phyloP scores from a whole-genome alignment of 2,797 vertebrate species.

The Aselliscus stoliczkanus region DNA sequence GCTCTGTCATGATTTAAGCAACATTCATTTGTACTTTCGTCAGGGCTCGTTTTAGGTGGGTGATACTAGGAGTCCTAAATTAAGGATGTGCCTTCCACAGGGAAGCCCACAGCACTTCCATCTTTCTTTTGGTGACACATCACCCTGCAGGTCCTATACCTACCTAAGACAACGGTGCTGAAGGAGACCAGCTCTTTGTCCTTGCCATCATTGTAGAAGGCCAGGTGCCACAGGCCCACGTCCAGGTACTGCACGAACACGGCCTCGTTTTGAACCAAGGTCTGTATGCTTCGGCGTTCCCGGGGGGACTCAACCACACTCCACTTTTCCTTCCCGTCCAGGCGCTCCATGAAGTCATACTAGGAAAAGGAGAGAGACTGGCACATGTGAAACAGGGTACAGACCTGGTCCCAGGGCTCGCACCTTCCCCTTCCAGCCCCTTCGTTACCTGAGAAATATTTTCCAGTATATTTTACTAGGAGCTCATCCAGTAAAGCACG shows the following conservation, averaged over 20 bases:
- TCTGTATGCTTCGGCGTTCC: conserved; percentile 95
- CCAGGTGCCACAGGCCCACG: conserved; percentile 95
- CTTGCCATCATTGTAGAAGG: conserved; percentile 97
- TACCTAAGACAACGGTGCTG: conserved; percentile 94
- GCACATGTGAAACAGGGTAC: neutral
- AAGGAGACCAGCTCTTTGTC: conserved; percentile 96
- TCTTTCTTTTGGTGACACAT: accelerated
- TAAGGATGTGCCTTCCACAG: neutral
- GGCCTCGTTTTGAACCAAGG: conserved; percentile 96
- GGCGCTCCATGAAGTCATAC: conserved; percentile 99
- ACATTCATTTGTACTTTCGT: neutral
- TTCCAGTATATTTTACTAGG: neutral
- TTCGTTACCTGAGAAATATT: neutral
- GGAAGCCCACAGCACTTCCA: neutral
- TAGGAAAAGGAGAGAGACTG: conserved; percentile 65
- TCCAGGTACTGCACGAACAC: conserved; percentile 98
- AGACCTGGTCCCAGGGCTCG: neutral
- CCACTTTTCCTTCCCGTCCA: conserved; percentile 99
- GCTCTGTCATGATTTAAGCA: neutral
- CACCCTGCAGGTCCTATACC: conserved; percentile 56
- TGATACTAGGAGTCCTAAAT: neutral
- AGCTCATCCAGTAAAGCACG: neutral
- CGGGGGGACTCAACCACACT: conserved; percentile 95
- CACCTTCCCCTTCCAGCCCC: neutral
- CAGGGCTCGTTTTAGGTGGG: neutral